phyloP scores from a whole-genome alignment of 2,113 vertebrate genomes.

The Pachypanchax playfairii region DNA sequence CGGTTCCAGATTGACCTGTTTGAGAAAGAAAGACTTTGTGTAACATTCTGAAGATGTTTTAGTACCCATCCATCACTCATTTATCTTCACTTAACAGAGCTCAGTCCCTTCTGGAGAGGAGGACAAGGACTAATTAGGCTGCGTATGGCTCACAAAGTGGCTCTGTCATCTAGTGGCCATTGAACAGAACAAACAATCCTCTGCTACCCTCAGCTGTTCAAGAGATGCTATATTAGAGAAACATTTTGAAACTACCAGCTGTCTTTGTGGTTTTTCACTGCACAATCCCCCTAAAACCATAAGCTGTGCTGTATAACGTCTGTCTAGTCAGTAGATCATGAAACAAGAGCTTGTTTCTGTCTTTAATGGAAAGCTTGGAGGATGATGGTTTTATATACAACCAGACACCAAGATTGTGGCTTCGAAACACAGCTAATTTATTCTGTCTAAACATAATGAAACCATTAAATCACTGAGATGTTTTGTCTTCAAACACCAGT shows the following conservation, averaged over 20 bases:
- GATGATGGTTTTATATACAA: constrained; percentile 37
- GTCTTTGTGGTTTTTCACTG: constrained; percentile 66
- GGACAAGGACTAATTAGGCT: constrained; percentile 77
- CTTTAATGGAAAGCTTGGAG: constrained; percentile 36
- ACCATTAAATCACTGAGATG: background rate
- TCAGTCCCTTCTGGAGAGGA: constrained; percentile 53
- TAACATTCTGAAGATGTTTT: constrained; percentile 51
- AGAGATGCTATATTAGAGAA: constrained; percentile 72
- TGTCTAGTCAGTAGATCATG: constrained; percentile 46
- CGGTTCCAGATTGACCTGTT: constrained; percentile 54
- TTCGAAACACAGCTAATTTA: constrained; percentile 29
- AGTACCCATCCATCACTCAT: constrained; percentile 61
- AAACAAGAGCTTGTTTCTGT: constrained; percentile 45
- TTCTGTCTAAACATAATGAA: constrained; percentile 16
- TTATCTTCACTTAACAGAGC: constrained; percentile 64
- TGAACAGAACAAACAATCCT: constrained; percentile 69
- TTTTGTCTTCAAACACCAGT: background rate
- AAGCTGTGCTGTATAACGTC: constrained; percentile 52
- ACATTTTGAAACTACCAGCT: constrained; percentile 73
- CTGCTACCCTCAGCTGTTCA: constrained; percentile 78
- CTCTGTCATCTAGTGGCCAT: constrained; percentile 80
- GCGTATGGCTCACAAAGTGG: constrained; percentile 77
- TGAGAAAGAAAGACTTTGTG: constrained; percentile 22
- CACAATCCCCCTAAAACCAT: constrained; percentile 70
- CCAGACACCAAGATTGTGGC: constrained; percentile 41